These are phyloP conservation scores for Tricholauxania praeusta DNA, from an alignment of 2,888 invertebrate genomes.

Conservation along the genomic window DNA sequence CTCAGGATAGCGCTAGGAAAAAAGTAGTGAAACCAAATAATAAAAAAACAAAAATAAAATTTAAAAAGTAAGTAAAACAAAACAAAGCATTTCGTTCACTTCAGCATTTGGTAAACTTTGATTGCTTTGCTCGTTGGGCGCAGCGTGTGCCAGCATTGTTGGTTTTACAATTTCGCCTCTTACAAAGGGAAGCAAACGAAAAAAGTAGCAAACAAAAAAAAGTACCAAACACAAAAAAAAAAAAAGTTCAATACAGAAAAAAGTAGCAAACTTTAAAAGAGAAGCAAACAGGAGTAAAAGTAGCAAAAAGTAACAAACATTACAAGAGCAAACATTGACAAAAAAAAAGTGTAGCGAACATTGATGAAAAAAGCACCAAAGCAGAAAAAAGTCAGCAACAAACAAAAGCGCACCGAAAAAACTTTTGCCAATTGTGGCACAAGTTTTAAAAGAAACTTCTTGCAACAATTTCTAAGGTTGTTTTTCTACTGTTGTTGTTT, in stretches of 20 bases:
- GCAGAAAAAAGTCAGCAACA: no score
- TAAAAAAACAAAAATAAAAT: slow-evolving; percentile 24
- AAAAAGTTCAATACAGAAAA: not conserved
- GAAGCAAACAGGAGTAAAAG: not conserved
- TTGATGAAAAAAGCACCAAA: no score
- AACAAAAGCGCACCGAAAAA: no score
- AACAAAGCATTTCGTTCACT: slow-evolving; percentile 16
- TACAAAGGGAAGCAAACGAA: not conserved
- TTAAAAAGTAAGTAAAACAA: not conserved
- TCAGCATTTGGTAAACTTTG: not conserved
- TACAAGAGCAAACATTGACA: not conserved
- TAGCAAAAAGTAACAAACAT: not conserved
- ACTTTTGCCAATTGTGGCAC: no score
- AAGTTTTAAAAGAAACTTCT: not conserved
- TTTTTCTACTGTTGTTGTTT: not conserved
- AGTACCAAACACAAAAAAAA: not conserved
- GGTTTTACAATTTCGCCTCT: no score
- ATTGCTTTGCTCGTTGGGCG: slow-evolving; percentile 16
- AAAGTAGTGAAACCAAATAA: no score
- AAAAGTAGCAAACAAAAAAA: not conserved
- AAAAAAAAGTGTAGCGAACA: no score
- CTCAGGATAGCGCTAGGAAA: not conserved
- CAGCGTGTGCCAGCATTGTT: not conserved
- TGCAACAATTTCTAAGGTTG: not conserved
- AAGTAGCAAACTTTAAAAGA: not conserved